Evolutionary conservation across 2,113 vertebrate genomes (phyloP), one percentile per base, ranked within the genome.

Genomic region (Heteronetta atricapilla): DNA sequence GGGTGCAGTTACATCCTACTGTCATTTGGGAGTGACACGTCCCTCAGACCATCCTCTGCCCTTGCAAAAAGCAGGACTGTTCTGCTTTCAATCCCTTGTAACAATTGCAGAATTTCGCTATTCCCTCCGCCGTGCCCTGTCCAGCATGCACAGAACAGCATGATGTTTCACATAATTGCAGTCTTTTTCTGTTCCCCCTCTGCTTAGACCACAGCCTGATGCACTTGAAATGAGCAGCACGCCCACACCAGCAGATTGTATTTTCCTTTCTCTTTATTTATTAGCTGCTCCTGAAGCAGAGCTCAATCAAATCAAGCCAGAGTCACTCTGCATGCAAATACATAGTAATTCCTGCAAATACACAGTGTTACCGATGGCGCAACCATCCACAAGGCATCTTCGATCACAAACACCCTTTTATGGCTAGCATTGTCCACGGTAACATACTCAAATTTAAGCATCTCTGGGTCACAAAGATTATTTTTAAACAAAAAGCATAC

Each of bases 101-200:
- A 19, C 25, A 88, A 7, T 10, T 23, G 8, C 20, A 8, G 9
- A 2, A 7, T 82, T 78, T n/a, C 2, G 1, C 20, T 55, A 6
- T 33, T 73, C 31, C 19, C 33, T 87, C 56, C 0, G 0, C 74
- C 34, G 55, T 77, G 53, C 33, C 46, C 33, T 85, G 55, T 70
- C 22, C 36, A 75, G 46, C 36, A 38, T 2, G 25, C n/a, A 33
- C 26, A 48, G 28, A 81, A 8, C 64, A 63, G n/a, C 4, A 3
- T 11, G 0, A 1, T 0, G 1, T 59, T 81, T 53, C 50, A 67
- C 20, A 52, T 46, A 55, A 81, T 13, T 42, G 7, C 6, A 7
- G 46, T 11, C 23, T 56, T 66, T 72, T 73, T 38, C 38, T 38
- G 12, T 31, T 58, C 56, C 42, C n/a, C 4, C 29, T 26, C 62